Base-by-base conservation (phyloP, 1,140 invertebrate species). In the Aphelenchoides fujianensis region DNA sequence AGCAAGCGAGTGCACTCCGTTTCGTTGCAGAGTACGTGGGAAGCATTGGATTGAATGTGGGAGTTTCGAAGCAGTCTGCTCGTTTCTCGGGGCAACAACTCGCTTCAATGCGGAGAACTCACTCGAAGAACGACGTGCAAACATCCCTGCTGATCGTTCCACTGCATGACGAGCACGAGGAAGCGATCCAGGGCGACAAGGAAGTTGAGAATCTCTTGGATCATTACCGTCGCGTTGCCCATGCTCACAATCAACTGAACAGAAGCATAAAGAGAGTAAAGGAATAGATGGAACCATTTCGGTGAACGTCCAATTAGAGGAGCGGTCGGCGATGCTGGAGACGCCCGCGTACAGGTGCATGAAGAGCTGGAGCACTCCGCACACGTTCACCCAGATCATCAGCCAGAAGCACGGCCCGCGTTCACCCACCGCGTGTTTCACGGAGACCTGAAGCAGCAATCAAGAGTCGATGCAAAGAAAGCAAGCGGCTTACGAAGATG, bases 171-270 rank as follows among this genome's bases (percentile, higher is more conserved):
- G 5, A 59, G 23, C 5, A 59, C 55, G 5, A 59, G 5, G 55
- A 59, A 59, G 34, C 55, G 55, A 19, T 59, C 19, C 12, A 59
- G 5, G 19, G 55, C 55, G 7, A 59, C 23, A 27, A 23, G 5
- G 23, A 59, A 59, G 23, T 59, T 59, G 12, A 59, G 34, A 59
- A 59, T 30, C 55, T 59, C 55, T 23, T 59, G 55, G 34, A 59
- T 59, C 5, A 59, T 59, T 27, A 59, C 55, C 34, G 55, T 59
- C 5, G 55, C 5, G 34, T 59, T 59, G 28, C 55, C 55, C 5
- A 59, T 5, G 7, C 5, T 7, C 7, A 59, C 55, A 23, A 59
- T 59, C 55, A 59, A 23, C 55, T 59, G 55, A 19, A 59, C 12
- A 12, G n/a, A n/a, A n/a, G n/a, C n/a, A n/a, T n/a, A 23, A 48